A percentile compares a stretch with the other conserved stretches of the same genome.
Conservation (phyloP, 2,888 invertebrate genomes). For the Ophion ventricosus region DNA sequence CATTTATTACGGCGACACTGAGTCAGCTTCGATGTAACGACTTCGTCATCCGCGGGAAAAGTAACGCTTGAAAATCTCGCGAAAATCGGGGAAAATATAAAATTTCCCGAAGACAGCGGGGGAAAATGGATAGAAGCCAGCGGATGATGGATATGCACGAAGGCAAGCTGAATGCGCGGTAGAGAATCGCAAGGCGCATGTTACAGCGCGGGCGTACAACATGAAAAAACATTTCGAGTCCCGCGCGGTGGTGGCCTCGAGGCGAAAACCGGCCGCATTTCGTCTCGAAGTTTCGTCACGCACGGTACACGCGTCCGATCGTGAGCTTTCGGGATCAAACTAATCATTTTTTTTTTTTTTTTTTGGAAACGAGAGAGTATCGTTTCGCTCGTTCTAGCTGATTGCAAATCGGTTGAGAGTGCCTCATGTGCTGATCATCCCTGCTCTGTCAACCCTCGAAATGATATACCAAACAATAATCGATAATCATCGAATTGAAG, state of each 20-base stretch:
- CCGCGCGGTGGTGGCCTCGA: conserved; percentile 58
- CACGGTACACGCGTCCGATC: conserved; percentile 45
- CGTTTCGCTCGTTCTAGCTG: not conserved
- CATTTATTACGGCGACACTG: too few species aligned
- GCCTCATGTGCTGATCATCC: not conserved
- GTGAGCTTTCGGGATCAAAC: conserved; percentile 43
- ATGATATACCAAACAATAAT: not conserved
- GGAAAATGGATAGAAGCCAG: too few species aligned
- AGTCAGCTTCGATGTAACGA: too few species aligned
- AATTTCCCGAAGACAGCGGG: conserved; percentile 11
- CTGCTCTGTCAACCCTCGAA: not conserved
- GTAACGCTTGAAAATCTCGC: not conserved
- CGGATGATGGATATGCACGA: conserved; percentile 7
- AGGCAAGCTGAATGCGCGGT: not conserved
- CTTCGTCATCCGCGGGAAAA: too few species aligned
- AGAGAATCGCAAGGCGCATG: conserved; percentile 63
- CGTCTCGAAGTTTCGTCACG: conserved; percentile 69
- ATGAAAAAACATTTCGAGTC: conserved; percentile 42
- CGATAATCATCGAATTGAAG: not conserved
- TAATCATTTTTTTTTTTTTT: not conserved
- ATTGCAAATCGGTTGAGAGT: not conserved
- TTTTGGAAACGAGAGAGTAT: not conserved
- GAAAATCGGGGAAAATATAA: conserved; percentile 5
- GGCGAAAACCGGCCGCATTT: conserved; percentile 72
- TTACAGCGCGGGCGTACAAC: conserved; percentile 62